Base-by-base conservation (phyloP, 1,140 invertebrate genomes). In the Lepidotrigona ventralis region DNA sequence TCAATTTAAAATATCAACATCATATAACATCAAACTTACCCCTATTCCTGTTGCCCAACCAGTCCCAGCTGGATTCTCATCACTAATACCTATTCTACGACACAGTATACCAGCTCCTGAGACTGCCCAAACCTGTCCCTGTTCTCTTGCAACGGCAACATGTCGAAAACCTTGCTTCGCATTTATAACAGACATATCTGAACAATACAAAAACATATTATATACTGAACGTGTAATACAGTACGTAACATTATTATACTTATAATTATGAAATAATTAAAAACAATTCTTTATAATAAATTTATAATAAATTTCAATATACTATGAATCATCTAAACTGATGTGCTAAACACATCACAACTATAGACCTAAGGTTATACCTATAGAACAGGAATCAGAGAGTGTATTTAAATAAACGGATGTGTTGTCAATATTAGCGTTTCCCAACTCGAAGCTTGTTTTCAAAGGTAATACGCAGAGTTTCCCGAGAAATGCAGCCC, bases 1-100 rank as follows among this genome's bases (percentile, higher is more conserved):
- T 11, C n/a, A 33, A 21, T 39, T 64, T 33, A 33, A 33, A 19
- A 9, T 12, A 33, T 33, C 64, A 26, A 63, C 17, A 68, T 68
- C 63, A 60, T 8, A 12, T 69, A n/a, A 46, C 21, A 58, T 54
- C 15, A 66, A 29, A 90, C 95, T 95, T 93, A 97, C 97, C 73
- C 96, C 95, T 86, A 97, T 96, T 8, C 96, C 96, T 33, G 95
- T 94, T 86, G 96, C 96, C 98, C 98, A 98, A 46, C 96, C 96
- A 60, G 96, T 96, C 64, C 97, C 97, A 54, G 95, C 95, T 14
- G 96, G 96, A 94, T 96, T 96, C 51, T 96, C 95, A 29, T 94
- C 91, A 5, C 96, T 96, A 33, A 98, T 95, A 15, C 97, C 97
- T 81, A 96, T 94, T 69, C 98, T 95, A 75, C 96, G 95, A 81